Evolutionary conservation across 2,113 vertebrate genomes (phyloP).

Genomic region (Cromileptes altivelis): DNA sequence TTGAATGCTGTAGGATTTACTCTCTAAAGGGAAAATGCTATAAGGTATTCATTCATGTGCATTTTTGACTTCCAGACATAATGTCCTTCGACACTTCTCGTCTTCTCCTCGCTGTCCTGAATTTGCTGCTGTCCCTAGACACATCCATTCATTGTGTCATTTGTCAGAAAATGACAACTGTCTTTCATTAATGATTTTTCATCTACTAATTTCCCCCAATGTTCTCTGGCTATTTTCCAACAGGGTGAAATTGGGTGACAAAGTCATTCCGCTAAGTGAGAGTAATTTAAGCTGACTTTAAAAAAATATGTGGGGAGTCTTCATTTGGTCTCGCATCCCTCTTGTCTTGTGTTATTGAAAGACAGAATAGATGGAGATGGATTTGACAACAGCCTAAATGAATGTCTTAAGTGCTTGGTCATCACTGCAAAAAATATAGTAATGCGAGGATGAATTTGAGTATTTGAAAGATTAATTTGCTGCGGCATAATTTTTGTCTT

Average conservation of each 20-base stretch:
- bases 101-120: neutral
- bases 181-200: slow-evolving; percentile 32
- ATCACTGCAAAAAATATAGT: slow-evolving; percentile 5
- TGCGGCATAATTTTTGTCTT: slow-evolving; percentile 12
- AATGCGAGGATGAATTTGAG: neutral
- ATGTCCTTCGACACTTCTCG: neutral
- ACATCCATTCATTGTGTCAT: slow-evolving; percentile 40
- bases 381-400: slow-evolving; percentile 5
- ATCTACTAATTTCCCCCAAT: slow-evolving; percentile 24
- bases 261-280: slow-evolving; percentile 62
- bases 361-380: neutral
- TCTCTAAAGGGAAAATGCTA: neutral
- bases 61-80: neutral
- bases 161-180: slow-evolving; percentile 40
- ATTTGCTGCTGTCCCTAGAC: neutral
- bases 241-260: slow-evolving; percentile 35
- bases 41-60: slow-evolving; percentile 6
- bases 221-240: slow-evolving; percentile 50
- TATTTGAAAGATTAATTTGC: slow-evolving; percentile 28
- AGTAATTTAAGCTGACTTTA: slow-evolving; percentile 41
- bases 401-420: neutral
- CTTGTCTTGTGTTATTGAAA: slow-evolving; percentile 16
- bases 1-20: neutral
- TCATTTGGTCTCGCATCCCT: slow-evolving; percentile 1
- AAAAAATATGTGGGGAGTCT: neutral